These are phyloP conservation scores for Sthenelais limicola DNA, from an alignment of 2,888 invertebrate genomes.

Conservation along the genomic window DNA sequence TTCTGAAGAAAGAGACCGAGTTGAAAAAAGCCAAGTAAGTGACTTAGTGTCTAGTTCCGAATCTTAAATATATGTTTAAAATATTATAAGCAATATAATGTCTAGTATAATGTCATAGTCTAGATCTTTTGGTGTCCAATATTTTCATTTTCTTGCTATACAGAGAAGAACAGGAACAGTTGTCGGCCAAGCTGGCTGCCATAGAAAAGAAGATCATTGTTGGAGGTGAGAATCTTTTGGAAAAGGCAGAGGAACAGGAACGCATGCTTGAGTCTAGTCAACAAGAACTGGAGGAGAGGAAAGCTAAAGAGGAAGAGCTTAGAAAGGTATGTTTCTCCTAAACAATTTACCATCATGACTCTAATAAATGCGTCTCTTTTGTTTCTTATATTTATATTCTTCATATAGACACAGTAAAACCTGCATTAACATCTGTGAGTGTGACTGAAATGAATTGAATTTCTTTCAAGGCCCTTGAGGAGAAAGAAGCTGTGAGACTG, in stretches of 20 bases:
- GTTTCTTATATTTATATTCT: too few relatives aligned
- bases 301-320: conserved; percentile 85
- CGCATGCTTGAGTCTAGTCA: conserved; percentile 90
- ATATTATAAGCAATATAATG: too few relatives aligned
- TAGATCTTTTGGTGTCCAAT: too few relatives aligned
- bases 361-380: too few relatives aligned
- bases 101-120: too few relatives aligned
- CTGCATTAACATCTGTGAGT: too few relatives aligned
- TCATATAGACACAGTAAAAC: too few relatives aligned
- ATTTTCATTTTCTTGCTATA: too few relatives aligned
- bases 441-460: too few relatives aligned
- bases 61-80: too few relatives aligned
- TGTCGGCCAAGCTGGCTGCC: conserved; percentile 86
- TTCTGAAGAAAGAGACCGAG: conserved; percentile 80
- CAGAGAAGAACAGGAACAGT: conserved; percentile 82
- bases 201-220: conserved; percentile 96
- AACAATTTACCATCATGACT: not conserved
- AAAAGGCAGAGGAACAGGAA: conserved; percentile 96
- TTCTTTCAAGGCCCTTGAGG: conserved; percentile 16
- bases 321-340: too few relatives aligned
- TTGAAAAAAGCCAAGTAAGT: conserved; percentile 78
- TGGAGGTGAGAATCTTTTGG: conserved; percentile 97
- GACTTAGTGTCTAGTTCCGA: too few relatives aligned
- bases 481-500: conserved; percentile 83
- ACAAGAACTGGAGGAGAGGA: conserved; percentile 74